Base-by-base conservation (phyloP, 1,140 invertebrate species). In the Zaprionus ornatus region DNA sequence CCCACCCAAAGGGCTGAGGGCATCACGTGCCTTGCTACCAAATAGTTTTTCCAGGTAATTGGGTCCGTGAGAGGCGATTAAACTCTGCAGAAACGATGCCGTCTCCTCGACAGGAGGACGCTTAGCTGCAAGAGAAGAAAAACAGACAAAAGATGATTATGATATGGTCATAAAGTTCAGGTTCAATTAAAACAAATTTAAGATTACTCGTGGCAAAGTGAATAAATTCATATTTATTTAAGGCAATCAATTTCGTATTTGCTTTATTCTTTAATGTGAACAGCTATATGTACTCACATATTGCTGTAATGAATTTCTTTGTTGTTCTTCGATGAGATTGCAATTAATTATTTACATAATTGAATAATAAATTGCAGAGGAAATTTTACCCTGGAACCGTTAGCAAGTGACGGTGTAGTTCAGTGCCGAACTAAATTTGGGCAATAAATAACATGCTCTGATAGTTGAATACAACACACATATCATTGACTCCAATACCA, bases 11-110 rank as follows among this genome's bases (percentile, higher is more conserved):
- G 97, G 97, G 74, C 95, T 95, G 25, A 99, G 94, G 1, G 97
- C 97, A 91, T 99, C 97, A 76, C 98, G 94, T 17, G 98, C 98
- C 94, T 98, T 99, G 90, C 95, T 96, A 60, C 98, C 98, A 86
- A 99, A 99, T 29, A 99, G 94, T 93, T 99, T 99, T 93, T 98
- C 98, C 84, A 99, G 94, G 92, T 99, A 99, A 94, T 99, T 98
- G 72, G 98, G 97, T 77, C 98, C 98, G 93, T 99, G 98, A 70
- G 97, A 98, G 19, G 97, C 96, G 68, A 99, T 93, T 68, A 99
- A 94, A 9, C 97, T 98, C 91, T 99, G 97, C 62, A 99, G 93
- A 93, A 99, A 99, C 75, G 97, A 98, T 27, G 97, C 97, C 4
- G 98, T 99, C 93, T 99, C 98, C 93, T 99, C 98, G 10, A 99